Conservation (phyloP, 2,797 vertebrate genomes). For the Tragopan temminckii region DNA sequence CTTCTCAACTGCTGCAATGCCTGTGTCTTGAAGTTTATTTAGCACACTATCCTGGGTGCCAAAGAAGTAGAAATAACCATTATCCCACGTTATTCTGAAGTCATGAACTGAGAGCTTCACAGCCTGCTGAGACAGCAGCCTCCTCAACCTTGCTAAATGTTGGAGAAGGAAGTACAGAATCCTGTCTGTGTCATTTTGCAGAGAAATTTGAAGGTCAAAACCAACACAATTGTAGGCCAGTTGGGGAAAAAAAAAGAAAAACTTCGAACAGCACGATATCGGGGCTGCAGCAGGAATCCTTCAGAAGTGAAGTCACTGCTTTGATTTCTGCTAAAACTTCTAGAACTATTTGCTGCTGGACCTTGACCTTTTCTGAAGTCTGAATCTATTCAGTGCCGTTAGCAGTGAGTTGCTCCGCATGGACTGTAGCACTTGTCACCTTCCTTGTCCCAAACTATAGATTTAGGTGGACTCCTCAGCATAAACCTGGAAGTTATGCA, state of each 20-base stretch:
- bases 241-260: background rate
- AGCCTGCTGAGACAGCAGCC: conserved; percentile 49
- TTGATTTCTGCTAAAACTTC: background rate
- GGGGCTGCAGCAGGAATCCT: background rate
- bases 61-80: background rate
- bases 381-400: background rate
- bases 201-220: conserved; percentile 34
- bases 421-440: background rate
- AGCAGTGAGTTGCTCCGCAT: background rate
- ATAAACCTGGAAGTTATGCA: background rate
- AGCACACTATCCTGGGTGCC: background rate
- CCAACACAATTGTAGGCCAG: background rate
- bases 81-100: background rate
- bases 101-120: background rate
- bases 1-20: background rate
- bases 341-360: background rate
- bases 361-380: background rate
- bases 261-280: background rate
- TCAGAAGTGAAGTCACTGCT: background rate
- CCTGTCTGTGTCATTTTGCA: conserved; percentile 2
- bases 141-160: conserved; percentile 15
- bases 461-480: background rate
- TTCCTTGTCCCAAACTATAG: background rate
- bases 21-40: conserved; percentile 8
- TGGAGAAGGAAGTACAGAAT: background rate